A percentile compares a stretch with the other conserved stretches of the same genome.
Conservation (phyloP, 2,797 vertebrate species). For the Protosalanx chinensis region DNA sequence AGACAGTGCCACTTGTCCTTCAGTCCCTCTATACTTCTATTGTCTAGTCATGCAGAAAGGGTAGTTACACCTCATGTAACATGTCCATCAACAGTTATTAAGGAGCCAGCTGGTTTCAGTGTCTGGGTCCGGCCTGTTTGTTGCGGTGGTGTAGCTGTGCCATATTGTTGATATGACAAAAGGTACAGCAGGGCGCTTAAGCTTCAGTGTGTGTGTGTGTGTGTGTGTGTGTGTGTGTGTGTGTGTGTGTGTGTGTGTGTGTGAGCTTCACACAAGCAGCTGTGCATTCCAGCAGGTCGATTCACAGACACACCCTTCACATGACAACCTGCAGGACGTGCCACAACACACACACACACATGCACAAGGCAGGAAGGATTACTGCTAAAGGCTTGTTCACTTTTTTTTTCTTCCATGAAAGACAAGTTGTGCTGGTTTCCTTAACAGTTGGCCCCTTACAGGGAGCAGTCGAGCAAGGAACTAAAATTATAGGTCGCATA, state of each 20-base stretch:
- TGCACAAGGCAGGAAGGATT: no score
- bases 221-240: conserved; percentile 5
- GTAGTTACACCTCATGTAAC: conserved; percentile 8
- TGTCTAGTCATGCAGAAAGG: conserved; percentile 35
- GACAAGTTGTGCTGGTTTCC: background rate
- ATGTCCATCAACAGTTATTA: conserved; percentile 40
- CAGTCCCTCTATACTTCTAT: conserved; percentile 31
- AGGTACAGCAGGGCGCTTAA: background rate
- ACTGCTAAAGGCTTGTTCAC: no score
- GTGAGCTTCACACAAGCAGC: conserved; percentile 17
- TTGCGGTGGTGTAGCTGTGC: background rate
- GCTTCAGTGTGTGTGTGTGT: conserved; percentile 3
- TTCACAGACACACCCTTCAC: conserved; percentile 24
- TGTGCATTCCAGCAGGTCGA: conserved; percentile 36
- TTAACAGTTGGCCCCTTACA: no score
- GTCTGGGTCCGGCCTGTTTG: background rate
- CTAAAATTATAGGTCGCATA: no score
- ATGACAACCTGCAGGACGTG: conserved; percentile 3
- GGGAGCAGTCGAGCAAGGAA: no score
- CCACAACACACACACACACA: background rate
- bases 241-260: background rate
- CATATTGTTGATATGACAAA: background rate
- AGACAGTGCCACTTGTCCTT: conserved; percentile 35
- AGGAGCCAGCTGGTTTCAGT: conserved; percentile 12
- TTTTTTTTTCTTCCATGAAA: background rate